Evolutionary conservation across 2,797 vertebrate genomes (phyloP).

Genomic region (Novumbra hubbsi): DNA sequence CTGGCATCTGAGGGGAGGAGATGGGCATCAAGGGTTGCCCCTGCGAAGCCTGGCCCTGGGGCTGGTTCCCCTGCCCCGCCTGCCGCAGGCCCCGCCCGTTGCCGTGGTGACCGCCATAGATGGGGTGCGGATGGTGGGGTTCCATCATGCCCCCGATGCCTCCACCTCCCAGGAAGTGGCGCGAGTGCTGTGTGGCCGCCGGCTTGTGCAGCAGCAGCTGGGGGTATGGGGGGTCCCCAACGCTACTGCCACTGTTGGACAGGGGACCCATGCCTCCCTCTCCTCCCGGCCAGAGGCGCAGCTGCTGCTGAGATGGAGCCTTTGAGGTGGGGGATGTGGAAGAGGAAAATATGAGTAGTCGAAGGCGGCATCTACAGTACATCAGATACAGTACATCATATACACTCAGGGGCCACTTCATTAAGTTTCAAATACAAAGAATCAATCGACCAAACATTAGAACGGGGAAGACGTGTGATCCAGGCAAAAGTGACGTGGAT

Average conservation of each 20-base stretch:
- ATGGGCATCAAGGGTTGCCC: constrained; percentile 68
- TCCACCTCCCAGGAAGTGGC: constrained; percentile 76
- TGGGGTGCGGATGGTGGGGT: constrained; percentile 82
- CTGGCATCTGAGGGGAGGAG: constrained; percentile 82
- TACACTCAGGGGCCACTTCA: background rate
- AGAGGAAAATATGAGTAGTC: background rate
- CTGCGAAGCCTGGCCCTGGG: constrained; percentile 55
- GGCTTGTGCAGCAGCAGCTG: constrained; percentile 87
- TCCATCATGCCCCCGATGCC: constrained; percentile 57
- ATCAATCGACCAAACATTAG: no score
- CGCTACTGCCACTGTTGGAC: constrained; percentile 37
- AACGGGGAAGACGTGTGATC: no score
- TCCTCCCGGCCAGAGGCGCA: constrained; percentile 90
- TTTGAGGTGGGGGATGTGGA: constrained; percentile 32
- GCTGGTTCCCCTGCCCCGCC: constrained; percentile 60
- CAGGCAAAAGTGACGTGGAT: no score
- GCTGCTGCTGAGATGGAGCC: constrained; percentile 87
- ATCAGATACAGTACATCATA: background rate
- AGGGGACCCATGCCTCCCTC: constrained; percentile 77
- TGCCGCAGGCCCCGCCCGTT: constrained; percentile 78
- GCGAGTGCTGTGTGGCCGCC: constrained; percentile 81
- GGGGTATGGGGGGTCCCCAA: constrained; percentile 79
- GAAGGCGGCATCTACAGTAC: background rate
- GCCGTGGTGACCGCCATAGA: constrained; percentile 79
- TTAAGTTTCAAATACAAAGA: no score